Base-by-base conservation (phyloP, 92 coral and sea anemone species). In the Paramuricea clavata region DNA sequence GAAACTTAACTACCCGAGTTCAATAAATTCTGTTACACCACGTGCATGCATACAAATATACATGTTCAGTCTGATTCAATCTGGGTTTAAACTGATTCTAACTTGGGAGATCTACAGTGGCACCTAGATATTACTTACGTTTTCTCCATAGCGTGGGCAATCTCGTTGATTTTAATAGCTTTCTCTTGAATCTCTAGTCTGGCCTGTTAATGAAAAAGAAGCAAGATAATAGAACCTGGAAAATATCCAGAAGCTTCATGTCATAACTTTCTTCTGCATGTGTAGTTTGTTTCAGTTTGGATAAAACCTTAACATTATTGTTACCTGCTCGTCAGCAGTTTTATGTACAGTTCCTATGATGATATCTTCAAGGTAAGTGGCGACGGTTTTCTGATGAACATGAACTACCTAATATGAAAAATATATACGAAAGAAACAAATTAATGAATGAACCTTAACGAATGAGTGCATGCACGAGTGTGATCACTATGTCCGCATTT, bases 351-450 rank as follows among this genome's bases (percentile, higher is more conserved):
- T 92, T 76, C 95, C 98, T 76, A 96, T 85, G 81, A 96, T 96
- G 54, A 96, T 88, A 62, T 96, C 98, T 81, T 96, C 99, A 22
- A 96, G 92, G 72, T 96, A 96, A 0, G 99, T 94, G 67, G 92
- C 95, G 41, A 96, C 99, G 23, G 98, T 94, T 12, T 85, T 87
- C 89, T 96, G 99, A 78, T 96, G 99, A 26, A 94, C 99, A 43
- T 94, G 90, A 36, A 96, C 98, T 65, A 94, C 99, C 99, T 78
- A 33, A 17, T 12, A 76, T 42, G 32, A 52, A 70, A 35, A 8
- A 21, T 7, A 42, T 0, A 33, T 11, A 77, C 42, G n/a, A 26
- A 44, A 74, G 0, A 49, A 30, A 44, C 30, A 19, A 15, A 22
- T 43, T n/a, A n/a, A n/a, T 17, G 17, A 52, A 32, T 28, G 15